These are phyloP conservation scores for Gasterosteus nipponicus DNA, from an alignment of 2,113 vertebrate genomes.

Conservation along the genomic window DNA sequence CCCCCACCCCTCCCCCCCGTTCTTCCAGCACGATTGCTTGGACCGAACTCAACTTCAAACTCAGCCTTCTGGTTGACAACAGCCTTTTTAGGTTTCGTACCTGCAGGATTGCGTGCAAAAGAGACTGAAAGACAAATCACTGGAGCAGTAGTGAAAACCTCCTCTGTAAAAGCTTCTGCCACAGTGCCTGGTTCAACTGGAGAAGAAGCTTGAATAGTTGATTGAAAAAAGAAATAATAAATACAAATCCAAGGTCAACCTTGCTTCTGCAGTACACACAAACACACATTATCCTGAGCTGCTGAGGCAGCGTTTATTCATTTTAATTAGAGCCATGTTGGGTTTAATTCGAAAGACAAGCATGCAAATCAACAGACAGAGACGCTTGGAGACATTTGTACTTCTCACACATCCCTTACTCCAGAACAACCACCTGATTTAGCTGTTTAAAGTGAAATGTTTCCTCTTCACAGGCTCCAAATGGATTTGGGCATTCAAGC, in stretches of 20 bases:
- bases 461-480: constrained; percentile 56
- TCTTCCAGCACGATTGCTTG: neutral
- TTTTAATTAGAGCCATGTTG: constrained; percentile 37
- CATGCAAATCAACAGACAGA: constrained; percentile 13
- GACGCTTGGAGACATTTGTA: constrained; percentile 30
- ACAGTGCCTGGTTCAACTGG: neutral
- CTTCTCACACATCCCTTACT: constrained; percentile 11
- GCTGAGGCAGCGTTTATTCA: constrained; percentile 24
- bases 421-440: constrained; percentile 35
- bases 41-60: neutral
- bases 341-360: constrained; percentile 46
- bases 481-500: constrained; percentile 63
- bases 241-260: neutral
- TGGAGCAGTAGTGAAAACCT: neutral
- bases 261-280: neutral
- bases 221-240: neutral
- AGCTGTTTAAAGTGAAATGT: constrained; percentile 57
- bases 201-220: neutral
- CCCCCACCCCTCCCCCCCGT: neutral
- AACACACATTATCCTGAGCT: neutral
- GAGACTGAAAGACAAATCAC: neutral
- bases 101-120: neutral
- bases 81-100: neutral
- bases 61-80: neutral
- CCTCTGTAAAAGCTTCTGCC: neutral